These are phyloP conservation scores for Malachius bipustulatus DNA, from an alignment of 2,888 invertebrate genomes.

Conservation along the genomic window DNA sequence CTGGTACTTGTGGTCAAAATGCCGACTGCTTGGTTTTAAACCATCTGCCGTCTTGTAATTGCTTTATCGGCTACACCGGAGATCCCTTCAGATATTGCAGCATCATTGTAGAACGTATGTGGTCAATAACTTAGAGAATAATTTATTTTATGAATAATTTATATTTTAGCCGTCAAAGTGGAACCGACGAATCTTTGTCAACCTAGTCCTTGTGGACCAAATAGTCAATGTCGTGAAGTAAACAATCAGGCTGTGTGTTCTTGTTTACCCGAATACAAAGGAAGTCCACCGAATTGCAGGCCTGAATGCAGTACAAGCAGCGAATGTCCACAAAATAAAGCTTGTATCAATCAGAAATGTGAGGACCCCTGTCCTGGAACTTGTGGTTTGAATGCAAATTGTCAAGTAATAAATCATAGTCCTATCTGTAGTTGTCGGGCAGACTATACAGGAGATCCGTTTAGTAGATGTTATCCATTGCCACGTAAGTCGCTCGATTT, in stretches of 20 bases:
- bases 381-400: slow-evolving; percentile 41
- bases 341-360: slow-evolving; percentile 33
- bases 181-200: slow-evolving; percentile 46
- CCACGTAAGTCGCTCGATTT: slow-evolving; percentile 35
- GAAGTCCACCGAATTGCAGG: slow-evolving; percentile 48
- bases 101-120: slow-evolving; percentile 38
- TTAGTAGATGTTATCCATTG: slow-evolving; percentile 51
- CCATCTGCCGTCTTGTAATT: slow-evolving; percentile 58
- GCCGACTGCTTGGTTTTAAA: slow-evolving; percentile 61
- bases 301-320: slow-evolving; percentile 45
- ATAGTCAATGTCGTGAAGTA: slow-evolving; percentile 59
- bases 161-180: slow-evolving; percentile 22
- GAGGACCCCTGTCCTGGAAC: slow-evolving; percentile 42
- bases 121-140: background rate
- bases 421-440: slow-evolving; percentile 53
- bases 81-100: slow-evolving; percentile 61
- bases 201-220: slow-evolving; percentile 69
- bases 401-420: slow-evolving; percentile 49
- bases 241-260: slow-evolving; percentile 45
- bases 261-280: slow-evolving; percentile 46
- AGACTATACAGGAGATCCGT: slow-evolving; percentile 58
- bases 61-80: slow-evolving; percentile 60
- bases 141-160: background rate
- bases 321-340: slow-evolving; percentile 41
- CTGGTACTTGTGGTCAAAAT: slow-evolving; percentile 62